phyloP scores from a whole-genome alignment of 2,888 invertebrate genomes.

The Augiades crinisus region DNA sequence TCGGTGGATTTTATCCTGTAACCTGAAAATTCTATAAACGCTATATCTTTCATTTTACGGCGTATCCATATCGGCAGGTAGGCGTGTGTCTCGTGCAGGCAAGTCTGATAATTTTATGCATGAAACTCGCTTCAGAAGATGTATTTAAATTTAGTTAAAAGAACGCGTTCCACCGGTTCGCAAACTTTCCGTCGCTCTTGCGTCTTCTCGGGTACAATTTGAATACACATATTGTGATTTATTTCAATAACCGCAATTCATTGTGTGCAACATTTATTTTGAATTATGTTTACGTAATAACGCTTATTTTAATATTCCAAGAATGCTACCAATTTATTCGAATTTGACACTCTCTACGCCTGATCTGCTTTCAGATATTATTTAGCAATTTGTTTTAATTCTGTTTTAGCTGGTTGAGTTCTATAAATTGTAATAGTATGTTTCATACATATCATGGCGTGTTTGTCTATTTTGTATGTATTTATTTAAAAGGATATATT shows the following conservation, averaged over 20 bases:
- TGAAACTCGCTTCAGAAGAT: conserved; percentile 65
- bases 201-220: conserved; percentile 25
- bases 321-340: no score
- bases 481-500: no score
- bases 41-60: background rate
- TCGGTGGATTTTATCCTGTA: no score
- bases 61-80: conserved; percentile 49
- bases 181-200: conserved; percentile 26
- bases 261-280: conserved; percentile 7
- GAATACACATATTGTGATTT: conserved; percentile 29
- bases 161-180: conserved; percentile 28
- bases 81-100: conserved; percentile 55
- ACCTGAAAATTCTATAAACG: background rate
- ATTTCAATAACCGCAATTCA: conserved; percentile 11
- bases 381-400: no score
- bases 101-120: conserved; percentile 73
- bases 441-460: no score
- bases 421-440: no score
- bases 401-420: no score
- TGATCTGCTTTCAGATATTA: no score
- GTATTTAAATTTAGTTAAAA: conserved; percentile 44
- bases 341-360: no score
- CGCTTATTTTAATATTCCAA: no score
- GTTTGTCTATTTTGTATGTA: no score
- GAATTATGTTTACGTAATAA: no score